Conservation (phyloP, 2,888 invertebrate species). For the Apotomis turbidana region DNA sequence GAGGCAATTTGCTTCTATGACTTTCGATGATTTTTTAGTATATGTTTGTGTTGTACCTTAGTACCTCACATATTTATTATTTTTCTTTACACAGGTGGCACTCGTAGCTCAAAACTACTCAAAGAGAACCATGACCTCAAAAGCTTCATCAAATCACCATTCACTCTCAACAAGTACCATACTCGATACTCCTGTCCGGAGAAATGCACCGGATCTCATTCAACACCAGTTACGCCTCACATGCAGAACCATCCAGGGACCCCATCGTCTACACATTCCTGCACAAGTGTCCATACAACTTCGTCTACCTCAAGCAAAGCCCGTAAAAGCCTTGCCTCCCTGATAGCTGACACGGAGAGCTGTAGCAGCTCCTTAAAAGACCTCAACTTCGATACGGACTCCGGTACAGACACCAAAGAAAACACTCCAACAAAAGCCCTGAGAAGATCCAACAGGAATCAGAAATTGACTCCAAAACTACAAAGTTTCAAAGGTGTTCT, state of each 20-base stretch:
- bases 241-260: conserved; percentile 72
- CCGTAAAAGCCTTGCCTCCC: conserved; percentile 73
- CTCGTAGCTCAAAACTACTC: conserved; percentile 65
- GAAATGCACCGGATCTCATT: conserved; percentile 65
- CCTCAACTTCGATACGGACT: conserved; percentile 77
- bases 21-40: no score
- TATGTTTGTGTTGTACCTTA: no score
- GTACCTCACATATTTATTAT: no score
- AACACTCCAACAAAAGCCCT: conserved; percentile 72
- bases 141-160: conserved; percentile 78
- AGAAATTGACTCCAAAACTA: conserved; percentile 68
- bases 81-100: conserved; percentile 59
- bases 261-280: conserved; percentile 76
- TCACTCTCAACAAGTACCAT: conserved; percentile 77
- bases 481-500: conserved; percentile 74
- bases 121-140: conserved; percentile 71
- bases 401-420: conserved; percentile 76
- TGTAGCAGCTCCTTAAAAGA: conserved; percentile 81
- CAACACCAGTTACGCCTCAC: conserved; percentile 74
- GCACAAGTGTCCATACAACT: conserved; percentile 70
- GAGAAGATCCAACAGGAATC: conserved; percentile 59
- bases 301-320: conserved; percentile 77
- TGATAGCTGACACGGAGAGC: conserved; percentile 79
- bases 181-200: conserved; percentile 66
- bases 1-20: no score